Evolutionary conservation across 2,888 invertebrate genomes (phyloP).

Genomic region (Lithodes maja): DNA sequence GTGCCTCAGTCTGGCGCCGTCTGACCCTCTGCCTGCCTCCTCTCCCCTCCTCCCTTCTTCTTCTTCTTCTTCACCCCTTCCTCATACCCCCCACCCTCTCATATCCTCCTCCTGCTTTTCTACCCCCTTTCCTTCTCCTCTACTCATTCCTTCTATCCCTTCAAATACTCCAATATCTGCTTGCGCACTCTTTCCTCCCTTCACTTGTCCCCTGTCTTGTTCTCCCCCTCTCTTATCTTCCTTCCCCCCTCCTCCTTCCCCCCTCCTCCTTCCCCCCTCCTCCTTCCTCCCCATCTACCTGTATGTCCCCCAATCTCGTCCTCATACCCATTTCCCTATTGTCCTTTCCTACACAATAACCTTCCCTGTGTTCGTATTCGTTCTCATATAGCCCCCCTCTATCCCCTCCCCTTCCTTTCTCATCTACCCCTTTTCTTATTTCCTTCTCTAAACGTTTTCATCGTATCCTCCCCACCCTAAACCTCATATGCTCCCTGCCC

Average conservation of each 20-base stretch:
- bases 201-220: not conserved
- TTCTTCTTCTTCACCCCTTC: too few species aligned
- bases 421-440: not conserved
- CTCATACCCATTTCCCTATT: not conserved
- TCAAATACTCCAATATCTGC: not conserved
- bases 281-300: conserved; percentile 1
- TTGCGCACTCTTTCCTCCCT: not conserved
- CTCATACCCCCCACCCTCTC: not conserved
- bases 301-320: not conserved
- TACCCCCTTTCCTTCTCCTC: too few species aligned
- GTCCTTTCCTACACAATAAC: not conserved
- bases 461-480: not conserved
- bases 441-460: not conserved
- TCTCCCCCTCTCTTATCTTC: not conserved
- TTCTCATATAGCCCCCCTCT: not conserved
- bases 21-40: too few species aligned
- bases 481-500: not conserved
- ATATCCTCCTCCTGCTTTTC: too few species aligned
- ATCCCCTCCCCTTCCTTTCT: not conserved
- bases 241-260: not conserved
- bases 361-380: not conserved
- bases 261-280: not conserved
- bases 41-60: not conserved
- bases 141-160: not conserved
- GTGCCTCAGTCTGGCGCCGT: too few species aligned